These are phyloP conservation scores for Palaemon carinicauda DNA, from an alignment of 1,140 invertebrate species.

Conservation along the genomic window DNA sequence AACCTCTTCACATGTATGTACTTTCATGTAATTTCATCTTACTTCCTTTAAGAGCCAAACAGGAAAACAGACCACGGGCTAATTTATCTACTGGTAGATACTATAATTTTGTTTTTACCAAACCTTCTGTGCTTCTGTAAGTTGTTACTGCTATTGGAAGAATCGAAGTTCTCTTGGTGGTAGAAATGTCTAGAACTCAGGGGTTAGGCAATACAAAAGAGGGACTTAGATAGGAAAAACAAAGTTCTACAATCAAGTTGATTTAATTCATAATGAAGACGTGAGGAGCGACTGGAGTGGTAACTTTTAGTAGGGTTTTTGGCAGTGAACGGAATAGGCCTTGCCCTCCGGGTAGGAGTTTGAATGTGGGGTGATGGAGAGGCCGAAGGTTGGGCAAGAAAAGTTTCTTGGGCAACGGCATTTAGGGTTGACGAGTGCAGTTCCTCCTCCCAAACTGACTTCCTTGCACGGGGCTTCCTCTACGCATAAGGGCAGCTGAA, in stretches of 20 bases:
- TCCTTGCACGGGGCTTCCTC: constrained; percentile 39
- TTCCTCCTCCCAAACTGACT: constrained; percentile 20
- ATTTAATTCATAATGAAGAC: neutral
- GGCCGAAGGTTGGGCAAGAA: constrained; percentile 25
- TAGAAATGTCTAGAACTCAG: too few relatives aligned
- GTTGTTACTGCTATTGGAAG: too few relatives aligned
- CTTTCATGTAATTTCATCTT: too few relatives aligned
- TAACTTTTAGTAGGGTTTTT: neutral
- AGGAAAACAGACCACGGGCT: too few relatives aligned
- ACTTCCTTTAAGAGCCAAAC: too few relatives aligned
- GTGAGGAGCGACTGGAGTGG: neutral
- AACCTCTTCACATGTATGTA: too few relatives aligned
- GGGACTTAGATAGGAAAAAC: neutral
- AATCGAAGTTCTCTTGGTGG: too few relatives aligned
- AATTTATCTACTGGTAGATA: too few relatives aligned
- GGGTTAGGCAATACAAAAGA: too few relatives aligned
- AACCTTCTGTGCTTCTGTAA: too few relatives aligned
- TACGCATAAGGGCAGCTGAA: constrained; percentile 17
- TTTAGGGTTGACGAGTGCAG: constrained; percentile 16
- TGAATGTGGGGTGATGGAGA: constrained; percentile 15
- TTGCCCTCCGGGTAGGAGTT: constrained; percentile 34
- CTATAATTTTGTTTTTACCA: too few relatives aligned
- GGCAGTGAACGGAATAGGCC: constrained; percentile 47
- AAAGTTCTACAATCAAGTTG: neutral
- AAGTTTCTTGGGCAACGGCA: constrained; percentile 24